phyloP scores from a whole-genome alignment of 1,140 invertebrate genomes.

The Hesperophylax magnus region DNA sequence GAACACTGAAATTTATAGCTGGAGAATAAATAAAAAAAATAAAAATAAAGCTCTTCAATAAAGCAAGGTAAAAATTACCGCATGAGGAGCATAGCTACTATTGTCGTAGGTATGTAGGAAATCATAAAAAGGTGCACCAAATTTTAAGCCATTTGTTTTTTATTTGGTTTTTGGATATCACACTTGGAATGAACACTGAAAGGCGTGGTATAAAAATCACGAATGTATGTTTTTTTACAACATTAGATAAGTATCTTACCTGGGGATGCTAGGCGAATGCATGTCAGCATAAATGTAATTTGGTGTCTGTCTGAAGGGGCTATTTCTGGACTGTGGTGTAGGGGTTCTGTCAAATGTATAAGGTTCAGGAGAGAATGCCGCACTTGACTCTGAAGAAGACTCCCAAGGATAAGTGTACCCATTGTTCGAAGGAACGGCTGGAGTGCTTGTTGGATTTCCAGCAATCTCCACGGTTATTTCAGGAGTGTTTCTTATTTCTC shows the following conservation, averaged over 20 bases:
- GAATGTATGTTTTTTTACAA: too few relatives aligned
- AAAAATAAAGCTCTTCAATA: too few relatives aligned
- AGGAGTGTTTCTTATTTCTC: conserved; percentile 48
- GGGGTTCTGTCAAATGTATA: conserved; percentile 49
- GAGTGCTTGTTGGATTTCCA: conserved; percentile 56
- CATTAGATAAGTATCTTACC: conserved; percentile 39
- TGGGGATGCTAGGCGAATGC: conserved; percentile 43
- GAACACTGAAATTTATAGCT: too few relatives aligned
- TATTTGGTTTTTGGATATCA: too few relatives aligned
- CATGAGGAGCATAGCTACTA: too few relatives aligned
- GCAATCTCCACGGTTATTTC: conserved; percentile 57
- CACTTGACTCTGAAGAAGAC: conserved; percentile 63
- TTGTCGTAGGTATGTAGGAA: too few relatives aligned
- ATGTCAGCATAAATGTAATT: conserved; percentile 43
- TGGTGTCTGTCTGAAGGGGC: conserved; percentile 46
- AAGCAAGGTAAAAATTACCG: too few relatives aligned
- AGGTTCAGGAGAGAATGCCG: conserved; percentile 59
- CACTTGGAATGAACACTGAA: too few relatives aligned
- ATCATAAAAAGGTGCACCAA: too few relatives aligned
- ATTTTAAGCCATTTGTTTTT: too few relatives aligned
- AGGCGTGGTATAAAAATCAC: too few relatives aligned
- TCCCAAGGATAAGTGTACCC: conserved; percentile 57
- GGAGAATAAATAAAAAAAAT: too few relatives aligned
- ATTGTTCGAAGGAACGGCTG: conserved; percentile 25
- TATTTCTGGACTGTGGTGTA: conserved; percentile 61